These are phyloP conservation scores for Andrena praecox DNA, from an alignment of 2,888 invertebrate genomes.

Conservation along the genomic window DNA sequence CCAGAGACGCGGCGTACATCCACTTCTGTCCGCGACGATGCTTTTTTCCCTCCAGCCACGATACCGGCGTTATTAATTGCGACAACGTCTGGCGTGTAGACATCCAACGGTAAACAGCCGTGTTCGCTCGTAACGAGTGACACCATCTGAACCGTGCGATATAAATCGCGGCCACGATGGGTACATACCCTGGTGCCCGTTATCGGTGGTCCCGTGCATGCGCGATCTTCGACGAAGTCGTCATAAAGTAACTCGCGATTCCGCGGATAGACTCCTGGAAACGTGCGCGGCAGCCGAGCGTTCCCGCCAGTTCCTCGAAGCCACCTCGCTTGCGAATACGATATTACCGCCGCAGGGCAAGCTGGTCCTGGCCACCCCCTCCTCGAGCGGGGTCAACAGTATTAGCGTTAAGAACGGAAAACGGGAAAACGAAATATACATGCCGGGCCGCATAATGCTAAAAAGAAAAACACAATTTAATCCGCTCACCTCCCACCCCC, in stretches of 20 bases:
- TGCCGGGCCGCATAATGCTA: no score
- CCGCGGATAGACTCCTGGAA: slow-evolving; percentile 15
- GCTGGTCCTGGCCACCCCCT: neutral
- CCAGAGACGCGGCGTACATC: neutral
- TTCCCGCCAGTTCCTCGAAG: neutral
- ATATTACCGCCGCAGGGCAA: neutral
- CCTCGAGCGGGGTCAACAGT: neutral
- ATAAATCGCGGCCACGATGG: slow-evolving; percentile 44
- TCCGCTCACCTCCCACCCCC: neutral
- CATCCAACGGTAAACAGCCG: slow-evolving; percentile 42
- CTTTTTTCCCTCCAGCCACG: neutral
- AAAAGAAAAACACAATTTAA: slow-evolving; percentile 17
- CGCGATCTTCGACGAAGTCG: slow-evolving; percentile 21
- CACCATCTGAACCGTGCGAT: slow-evolving; percentile 55
- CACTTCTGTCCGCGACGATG: neutral
- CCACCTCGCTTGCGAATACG: neutral
- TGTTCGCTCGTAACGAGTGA: slow-evolving; percentile 56
- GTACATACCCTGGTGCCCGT: slow-evolving; percentile 9
- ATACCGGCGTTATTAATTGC: slow-evolving; percentile 50
- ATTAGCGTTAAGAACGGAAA: slow-evolving; percentile 16
- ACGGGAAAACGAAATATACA: no score
- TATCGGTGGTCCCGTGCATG: slow-evolving; percentile 30
- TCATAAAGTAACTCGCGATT: slow-evolving; percentile 33
- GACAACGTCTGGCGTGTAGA: slow-evolving; percentile 38
- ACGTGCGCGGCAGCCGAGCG: neutral